These are phyloP conservation scores for Limosa lapponica DNA, from an alignment of 2,797 vertebrate species.

Conservation along the genomic window DNA sequence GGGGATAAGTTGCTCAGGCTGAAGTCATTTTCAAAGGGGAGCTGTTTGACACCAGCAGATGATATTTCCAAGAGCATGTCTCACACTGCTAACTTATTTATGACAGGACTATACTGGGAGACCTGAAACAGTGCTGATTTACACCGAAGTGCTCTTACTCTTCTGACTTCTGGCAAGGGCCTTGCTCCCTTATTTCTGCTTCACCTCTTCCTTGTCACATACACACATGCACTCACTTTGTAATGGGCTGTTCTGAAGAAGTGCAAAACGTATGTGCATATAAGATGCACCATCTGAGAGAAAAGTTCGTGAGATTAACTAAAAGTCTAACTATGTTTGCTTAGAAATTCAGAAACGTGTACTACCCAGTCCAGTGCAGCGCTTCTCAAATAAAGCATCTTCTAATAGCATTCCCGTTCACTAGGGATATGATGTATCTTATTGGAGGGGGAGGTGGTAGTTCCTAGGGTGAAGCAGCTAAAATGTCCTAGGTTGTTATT, in stretches of 20 bases:
- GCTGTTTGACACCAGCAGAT: neutral
- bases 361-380: accelerated
- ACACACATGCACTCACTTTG: accelerated
- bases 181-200: neutral
- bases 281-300: neutral
- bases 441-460: too few relatives aligned
- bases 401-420: neutral
- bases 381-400: neutral
- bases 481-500: neutral
- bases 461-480: neutral
- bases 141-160: neutral
- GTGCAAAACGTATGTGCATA: accelerated
- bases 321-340: neutral
- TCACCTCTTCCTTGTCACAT: accelerated
- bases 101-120: neutral
- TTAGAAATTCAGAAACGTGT: neutral
- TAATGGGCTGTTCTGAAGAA: accelerated
- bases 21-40: neutral
- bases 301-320: neutral
- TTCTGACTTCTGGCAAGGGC: neutral
- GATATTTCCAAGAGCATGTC: neutral
- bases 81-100: neutral
- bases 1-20: neutral
- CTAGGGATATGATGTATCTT: neutral
- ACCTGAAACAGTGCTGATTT: neutral